Base-by-base conservation (phyloP, 1,140 invertebrate species). In the Eumeta japonica region DNA sequence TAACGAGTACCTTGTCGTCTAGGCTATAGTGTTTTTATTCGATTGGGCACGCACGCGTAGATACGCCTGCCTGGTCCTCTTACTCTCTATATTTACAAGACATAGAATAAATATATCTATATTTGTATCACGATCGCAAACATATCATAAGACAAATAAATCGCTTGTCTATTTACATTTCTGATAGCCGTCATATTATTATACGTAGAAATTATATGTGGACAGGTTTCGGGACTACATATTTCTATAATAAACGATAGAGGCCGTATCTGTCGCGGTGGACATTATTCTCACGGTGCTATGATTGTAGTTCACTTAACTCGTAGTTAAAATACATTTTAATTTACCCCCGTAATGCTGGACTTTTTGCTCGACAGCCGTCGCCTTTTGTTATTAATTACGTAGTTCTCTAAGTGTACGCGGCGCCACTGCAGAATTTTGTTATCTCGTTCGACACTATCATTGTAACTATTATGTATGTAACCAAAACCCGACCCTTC, bases 1-100 rank as follows among this genome's bases (percentile, higher is more conserved):
- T 74, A 71, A 61, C 56, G 49, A 62, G 66, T 71, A 74, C 68
- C 68, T 71, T 67, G 57, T 50, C 64, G 65, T 55, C 50, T 71
- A 65, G 52, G 39, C n/a, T n/a, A 27, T 66, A 64, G 52, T 47
- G 43, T 58, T 61, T 46, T 48, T 40, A 35, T 52, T 50, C 50
- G 41, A 42, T 43, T 36, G 45, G 46, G 35, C 18, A 45, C 37
- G 24, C 43, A 43, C 39, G 5, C 20, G 5, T 24, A 24, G 20
- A 7, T 24, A 24, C 5, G 20, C 5, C n/a, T 7, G 20, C 20
- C n/a, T n/a, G 5, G 5, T 7, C 5, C n/a, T 24, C 5, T 24
- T 24, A 24, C 35, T 41, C 31, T 46, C 29, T 42, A 40, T 35
- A 16, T 37, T n/a, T n/a, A n/a, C n/a, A n/a, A 39, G 34, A 52